phyloP scores from a whole-genome alignment of 2,797 vertebrate species.

The Discoglossus pictus region DNA sequence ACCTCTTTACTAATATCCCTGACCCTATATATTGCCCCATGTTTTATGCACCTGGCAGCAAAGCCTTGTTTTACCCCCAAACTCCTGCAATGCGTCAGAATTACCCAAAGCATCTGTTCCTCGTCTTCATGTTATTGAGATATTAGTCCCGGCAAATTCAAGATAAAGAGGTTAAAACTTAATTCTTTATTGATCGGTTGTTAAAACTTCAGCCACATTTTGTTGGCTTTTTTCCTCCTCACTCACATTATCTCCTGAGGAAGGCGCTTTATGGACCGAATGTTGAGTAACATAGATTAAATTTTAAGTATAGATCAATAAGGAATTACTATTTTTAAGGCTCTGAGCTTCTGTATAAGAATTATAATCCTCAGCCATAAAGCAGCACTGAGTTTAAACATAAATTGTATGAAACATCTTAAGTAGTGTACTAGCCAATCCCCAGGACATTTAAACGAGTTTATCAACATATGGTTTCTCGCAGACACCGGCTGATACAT shows the following conservation, averaged over 20 bases:
- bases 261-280: slow-evolving; percentile 31
- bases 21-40: no score
- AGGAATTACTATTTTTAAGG: slow-evolving; percentile 19
- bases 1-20: no score
- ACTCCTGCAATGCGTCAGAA: slow-evolving; percentile 25
- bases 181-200: slow-evolving; percentile 41
- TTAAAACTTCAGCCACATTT: slow-evolving; percentile 39
- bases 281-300: slow-evolving; percentile 40
- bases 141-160: slow-evolving; percentile 19
- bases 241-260: slow-evolving; percentile 15
- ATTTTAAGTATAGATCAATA: slow-evolving; percentile 44
- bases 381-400: no score
- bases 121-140: slow-evolving; percentile 24
- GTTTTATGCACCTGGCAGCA: no score
- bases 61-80: not conserved
- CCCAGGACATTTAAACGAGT: no score
- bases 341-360: not conserved
- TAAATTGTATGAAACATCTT: no score
- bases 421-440: no score
- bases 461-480: no score
- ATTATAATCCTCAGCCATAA: not conserved
- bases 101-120: not conserved
- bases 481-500: no score
- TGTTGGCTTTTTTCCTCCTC: slow-evolving; percentile 11
- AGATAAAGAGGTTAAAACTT: slow-evolving; percentile 42